Evolutionary conservation across 1,140 invertebrate species (phyloP).

Genomic region (Heliconius himera): DNA sequence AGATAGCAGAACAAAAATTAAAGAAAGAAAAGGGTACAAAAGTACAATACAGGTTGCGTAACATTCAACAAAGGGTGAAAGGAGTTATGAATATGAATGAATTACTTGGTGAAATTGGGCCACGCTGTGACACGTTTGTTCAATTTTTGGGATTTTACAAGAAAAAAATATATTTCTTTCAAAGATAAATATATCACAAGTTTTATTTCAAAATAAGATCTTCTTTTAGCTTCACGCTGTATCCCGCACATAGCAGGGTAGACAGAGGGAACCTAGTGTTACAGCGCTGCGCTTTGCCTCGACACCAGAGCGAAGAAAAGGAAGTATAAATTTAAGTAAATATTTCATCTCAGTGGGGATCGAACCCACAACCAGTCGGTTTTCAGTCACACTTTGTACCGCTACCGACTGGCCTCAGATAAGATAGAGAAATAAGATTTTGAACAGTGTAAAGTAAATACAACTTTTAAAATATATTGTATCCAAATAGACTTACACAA

Average conservation of each 20-base stretch:
- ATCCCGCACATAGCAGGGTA: too few species aligned
- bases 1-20: slow-evolving; percentile 49
- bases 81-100: slow-evolving; percentile 77
- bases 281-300: too few species aligned
- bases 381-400: too few species aligned
- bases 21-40: slow-evolving; percentile 51
- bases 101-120: slow-evolving; percentile 71
- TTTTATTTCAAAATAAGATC: not conserved
- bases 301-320: too few species aligned
- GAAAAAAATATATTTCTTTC: not conserved
- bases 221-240: too few species aligned
- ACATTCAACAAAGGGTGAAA: slow-evolving; percentile 72
- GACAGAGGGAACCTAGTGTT: too few species aligned
- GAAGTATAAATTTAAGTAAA: too few species aligned
- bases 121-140: slow-evolving; percentile 41
- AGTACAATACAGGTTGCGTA: slow-evolving; percentile 68
- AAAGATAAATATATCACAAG: not conserved
- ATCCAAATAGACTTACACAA: not conserved
- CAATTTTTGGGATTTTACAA: slow-evolving; percentile 25
- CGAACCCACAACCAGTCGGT: too few species aligned
- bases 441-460: not conserved
- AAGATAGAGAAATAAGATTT: not conserved
- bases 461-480: too few species aligned
- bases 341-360: too few species aligned
- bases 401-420: too few species aligned